phyloP scores from a whole-genome alignment of 2,888 invertebrate species.

The Aphelenchoides bicaudatus region DNA sequence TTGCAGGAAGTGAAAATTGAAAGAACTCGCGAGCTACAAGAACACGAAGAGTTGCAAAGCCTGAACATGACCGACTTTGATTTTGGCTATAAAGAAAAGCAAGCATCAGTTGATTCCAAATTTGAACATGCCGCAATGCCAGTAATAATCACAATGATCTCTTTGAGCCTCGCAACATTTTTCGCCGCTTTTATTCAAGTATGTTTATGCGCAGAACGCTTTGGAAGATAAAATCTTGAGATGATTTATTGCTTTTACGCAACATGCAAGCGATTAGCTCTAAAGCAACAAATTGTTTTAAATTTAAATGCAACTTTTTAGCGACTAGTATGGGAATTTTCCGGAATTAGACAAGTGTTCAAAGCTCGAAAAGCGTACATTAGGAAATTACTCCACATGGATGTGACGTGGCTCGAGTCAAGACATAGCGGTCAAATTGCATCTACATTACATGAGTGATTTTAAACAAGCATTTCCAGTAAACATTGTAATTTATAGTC shows the following conservation, averaged over 20 bases:
- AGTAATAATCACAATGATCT: constrained; percentile 52
- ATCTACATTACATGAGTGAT: constrained; percentile 55
- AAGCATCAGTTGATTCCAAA: constrained; percentile 37
- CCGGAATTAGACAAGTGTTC: constrained; percentile 51
- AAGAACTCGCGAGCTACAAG: constrained; percentile 31
- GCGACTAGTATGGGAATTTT: constrained; percentile 54
- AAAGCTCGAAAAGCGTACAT: constrained; percentile 56
- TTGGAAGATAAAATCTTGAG: no score
- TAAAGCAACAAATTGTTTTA: background rate
- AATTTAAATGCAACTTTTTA: constrained; percentile 27
- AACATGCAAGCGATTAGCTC: no score
- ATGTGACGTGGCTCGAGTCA: constrained; percentile 58
- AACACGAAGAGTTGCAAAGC: constrained; percentile 26
- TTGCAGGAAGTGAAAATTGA: constrained; percentile 35
- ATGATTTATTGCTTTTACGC: no score
- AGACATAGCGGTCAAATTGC: constrained; percentile 57
- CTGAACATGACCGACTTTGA: constrained; percentile 31
- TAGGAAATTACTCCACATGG: constrained; percentile 55
- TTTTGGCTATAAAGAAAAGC: constrained; percentile 23
- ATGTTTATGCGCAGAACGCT: no score
- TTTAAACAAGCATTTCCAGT: constrained; percentile 11
- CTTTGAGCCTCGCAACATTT: constrained; percentile 51
- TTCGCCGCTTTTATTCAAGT: constrained; percentile 55
- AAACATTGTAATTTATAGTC: constrained; percentile 37
- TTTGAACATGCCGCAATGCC: constrained; percentile 47